Evolutionary conservation across 2,113 vertebrate species (phyloP), one percentile per base, ranked within the genome.

Genomic region (Trogon surrucura): DNA sequence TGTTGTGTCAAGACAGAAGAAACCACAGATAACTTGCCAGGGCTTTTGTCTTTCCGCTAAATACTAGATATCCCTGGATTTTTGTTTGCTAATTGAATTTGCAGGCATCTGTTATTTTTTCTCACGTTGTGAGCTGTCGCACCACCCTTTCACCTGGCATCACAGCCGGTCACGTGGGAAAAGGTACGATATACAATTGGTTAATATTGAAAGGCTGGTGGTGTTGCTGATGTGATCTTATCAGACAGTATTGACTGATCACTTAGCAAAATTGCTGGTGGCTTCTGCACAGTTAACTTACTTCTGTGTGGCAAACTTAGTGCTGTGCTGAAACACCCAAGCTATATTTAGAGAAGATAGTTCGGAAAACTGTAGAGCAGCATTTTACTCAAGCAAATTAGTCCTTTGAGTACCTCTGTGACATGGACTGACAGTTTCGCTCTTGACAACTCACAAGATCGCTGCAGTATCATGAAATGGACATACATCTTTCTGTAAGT

Each of bases 211-310:
- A 95, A 89, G 67, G 27, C 74, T 94, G 69, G 36, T 50, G 26
- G 15, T 96, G 87, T 58, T 97, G 79, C 56, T 95, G 89, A 90
- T 94, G 77, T 58, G 96, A 97, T 98, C 85, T 97, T 98, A 97
- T 97, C 97, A 88, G 58, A 19, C 54, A n/a, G 20, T 81, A 97
- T 93, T 91, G 91, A 96, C 78, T 89, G 91, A 97, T 96, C 81
- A 92, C 77, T 97, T 95, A 96, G 60, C n/a, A 81, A 79, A 95
- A 85, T 79, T 91, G 90, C 88, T 81, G 75, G 60, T 57, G 77
- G 36, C 47, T 79, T 80, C 45, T 75, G 19, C 26, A 61, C 19
- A 44, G 56, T 77, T 82, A 70, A 69, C 36, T 5, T 71, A 54
- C 20, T 94, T 88, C 38, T 48, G 4, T 32, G 19, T 16, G 41